phyloP scores from a whole-genome alignment of 2,797 vertebrate genomes.

The Chaetophractus vellerosus region DNA sequence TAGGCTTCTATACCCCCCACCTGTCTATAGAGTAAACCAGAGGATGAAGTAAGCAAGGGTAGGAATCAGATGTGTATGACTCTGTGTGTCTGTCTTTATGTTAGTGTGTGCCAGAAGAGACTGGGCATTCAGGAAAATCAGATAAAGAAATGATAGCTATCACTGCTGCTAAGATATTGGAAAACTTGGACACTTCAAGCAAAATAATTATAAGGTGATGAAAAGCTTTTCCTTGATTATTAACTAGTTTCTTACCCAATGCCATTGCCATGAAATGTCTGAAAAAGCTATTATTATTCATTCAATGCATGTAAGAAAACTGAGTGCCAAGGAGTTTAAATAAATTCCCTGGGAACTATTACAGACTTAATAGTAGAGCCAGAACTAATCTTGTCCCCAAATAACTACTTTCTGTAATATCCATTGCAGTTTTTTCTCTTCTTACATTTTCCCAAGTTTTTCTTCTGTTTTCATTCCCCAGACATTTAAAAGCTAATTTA shows the following conservation, averaged over 20 bases:
- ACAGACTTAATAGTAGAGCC: accelerated
- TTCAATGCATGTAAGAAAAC: background rate
- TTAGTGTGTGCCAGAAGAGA: background rate
- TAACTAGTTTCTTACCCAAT: background rate
- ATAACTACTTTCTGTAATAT: background rate
- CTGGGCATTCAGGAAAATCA: background rate
- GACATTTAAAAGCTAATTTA: background rate
- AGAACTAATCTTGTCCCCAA: background rate
- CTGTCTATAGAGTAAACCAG: background rate
- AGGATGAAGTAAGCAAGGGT: background rate
- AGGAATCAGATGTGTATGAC: background rate
- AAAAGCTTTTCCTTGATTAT: background rate
- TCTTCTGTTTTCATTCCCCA: background rate
- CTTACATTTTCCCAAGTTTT: background rate
- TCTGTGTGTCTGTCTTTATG: background rate
- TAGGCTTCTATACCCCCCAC: background rate
- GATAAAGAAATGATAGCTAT: background rate
- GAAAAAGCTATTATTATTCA: background rate
- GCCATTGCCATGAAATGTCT: background rate
- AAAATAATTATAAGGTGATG: background rate
- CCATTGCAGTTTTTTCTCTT: background rate
- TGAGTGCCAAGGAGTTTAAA: background rate
- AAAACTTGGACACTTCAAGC: background rate
- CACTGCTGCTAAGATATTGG: background rate
- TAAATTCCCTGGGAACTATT: accelerated